Evolutionary conservation across 2,797 vertebrate genomes (phyloP), one percentile per base, ranked within the genome.

Genomic region (Amblyraja radiata): DNA sequence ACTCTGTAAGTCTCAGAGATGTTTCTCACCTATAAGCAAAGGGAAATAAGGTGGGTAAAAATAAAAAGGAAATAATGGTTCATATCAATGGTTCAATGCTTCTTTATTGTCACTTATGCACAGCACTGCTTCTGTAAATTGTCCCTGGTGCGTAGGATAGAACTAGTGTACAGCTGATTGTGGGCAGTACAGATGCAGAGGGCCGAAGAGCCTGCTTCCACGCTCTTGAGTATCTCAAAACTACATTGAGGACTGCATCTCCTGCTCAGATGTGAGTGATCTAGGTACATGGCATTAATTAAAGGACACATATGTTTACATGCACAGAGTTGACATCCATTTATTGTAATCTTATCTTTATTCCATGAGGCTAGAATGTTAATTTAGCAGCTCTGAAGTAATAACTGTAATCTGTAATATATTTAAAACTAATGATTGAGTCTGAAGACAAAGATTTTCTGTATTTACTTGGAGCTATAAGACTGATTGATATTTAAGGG

Each of bases 401-500:
- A 88, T 88, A 88, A 68, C 61, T 65, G 7, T n/a, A 65, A 63
- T 88, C 28, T 63, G 68, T 65, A 88, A 68, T 36, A 68, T 63
- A 88, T 54, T 68, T 68, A 65, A 32, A 63, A 68, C n/a, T 63
- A 68, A 16, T 36, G 61, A 88, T 88, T 88, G 63, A 88, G 65
- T 88, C 32, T 32, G 18, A 88, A 65, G n/a, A 63, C 0, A 88
- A 88, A 88, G 61, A 36, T 36, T 1, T 18, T 8, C 63, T 36
- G 28, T 88, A 88, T 68, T 88, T 88, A 88, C 63, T 65, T 21
- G 84, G 9, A 88, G 63, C 61, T 8, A 88, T 68, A 16, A 88
- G 84, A 68, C 63, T 88, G 84, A 88, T 88, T 88, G 84, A 88
- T 88, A 88, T n/a, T 88, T 68, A 68, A 36, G n/a, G n/a, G 84